Conservation (phyloP, 2,888 invertebrate species). For the Ferdinandea cuprea region DNA sequence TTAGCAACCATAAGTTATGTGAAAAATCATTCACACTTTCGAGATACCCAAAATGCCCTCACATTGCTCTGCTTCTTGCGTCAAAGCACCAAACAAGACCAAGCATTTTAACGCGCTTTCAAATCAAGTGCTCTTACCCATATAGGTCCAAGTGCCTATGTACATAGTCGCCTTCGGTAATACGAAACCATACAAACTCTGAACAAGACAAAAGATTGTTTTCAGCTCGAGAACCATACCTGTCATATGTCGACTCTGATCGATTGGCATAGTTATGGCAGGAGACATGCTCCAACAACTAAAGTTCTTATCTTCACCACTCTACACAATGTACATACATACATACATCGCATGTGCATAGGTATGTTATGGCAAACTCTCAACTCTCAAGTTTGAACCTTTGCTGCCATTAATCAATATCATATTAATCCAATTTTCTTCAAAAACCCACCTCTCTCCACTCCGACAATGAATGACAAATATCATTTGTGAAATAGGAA, state of each 20-base stretch:
- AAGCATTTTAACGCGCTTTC: background rate
- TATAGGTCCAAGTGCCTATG: too few relatives aligned
- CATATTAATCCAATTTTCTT: conserved; percentile 64
- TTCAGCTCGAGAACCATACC: conserved; percentile 53
- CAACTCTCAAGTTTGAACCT: conserved; percentile 30
- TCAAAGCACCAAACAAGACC: background rate
- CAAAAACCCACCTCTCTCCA: background rate
- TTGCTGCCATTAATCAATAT: conserved; percentile 68
- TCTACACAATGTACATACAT: background rate
- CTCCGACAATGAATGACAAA: conserved; percentile 13
- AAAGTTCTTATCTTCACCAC: conserved; percentile 36
- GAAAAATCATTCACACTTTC: too few relatives aligned
- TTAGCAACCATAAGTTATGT: too few relatives aligned
- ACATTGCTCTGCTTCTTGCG: background rate
- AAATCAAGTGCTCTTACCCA: conserved; percentile 1
- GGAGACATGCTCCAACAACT: conserved; percentile 47
- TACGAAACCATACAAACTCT: background rate
- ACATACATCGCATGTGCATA: background rate
- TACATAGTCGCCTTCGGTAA: too few relatives aligned
- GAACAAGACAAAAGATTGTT: conserved; percentile 2
- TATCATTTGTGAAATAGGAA: background rate
- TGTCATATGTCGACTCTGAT: conserved; percentile 69
- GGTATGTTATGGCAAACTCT: conserved; percentile 2
- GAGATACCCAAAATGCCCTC: conserved; percentile 10
- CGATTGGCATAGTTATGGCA: conserved; percentile 56